Percentiles rank a stretch among this genome's conserved stretches.
These are phyloP conservation scores for Cataglyphis rosenhaueri DNA, from an alignment of 2,888 invertebrate genomes.

Conservation along the genomic window DNA sequence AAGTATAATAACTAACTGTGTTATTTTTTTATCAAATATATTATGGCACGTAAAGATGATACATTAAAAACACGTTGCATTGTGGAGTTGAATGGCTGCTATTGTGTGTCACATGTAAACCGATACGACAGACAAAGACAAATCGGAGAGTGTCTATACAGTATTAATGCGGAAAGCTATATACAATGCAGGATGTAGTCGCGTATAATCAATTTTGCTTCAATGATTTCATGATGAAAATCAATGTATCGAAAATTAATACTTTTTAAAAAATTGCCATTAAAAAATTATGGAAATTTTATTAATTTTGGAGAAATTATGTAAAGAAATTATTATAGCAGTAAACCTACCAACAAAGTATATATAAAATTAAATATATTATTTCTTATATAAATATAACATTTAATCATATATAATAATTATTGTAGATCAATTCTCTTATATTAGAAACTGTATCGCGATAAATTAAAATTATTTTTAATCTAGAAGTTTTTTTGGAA, in stretches of 20 bases:
- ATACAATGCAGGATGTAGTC: conserved; percentile 33
- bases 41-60: neutral
- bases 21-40: conserved; percentile 24
- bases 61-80: conserved; percentile 2
- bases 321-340: neutral
- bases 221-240: neutral
- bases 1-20: neutral
- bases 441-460: neutral
- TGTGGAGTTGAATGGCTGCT: neutral
- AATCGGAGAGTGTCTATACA: conserved; percentile 30
- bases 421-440: neutral
- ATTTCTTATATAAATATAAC: neutral
- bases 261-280: neutral
- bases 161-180: conserved; percentile 44
- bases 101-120: conserved; percentile 31
- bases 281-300: too few species aligned
- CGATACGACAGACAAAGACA: conserved; percentile 41
- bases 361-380: neutral
- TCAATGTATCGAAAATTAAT: neutral
- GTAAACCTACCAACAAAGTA: neutral
- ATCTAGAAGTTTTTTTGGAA: neutral
- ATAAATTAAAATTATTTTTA: neutral
- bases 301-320: conserved; percentile 6
- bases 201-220: conserved; percentile 43
- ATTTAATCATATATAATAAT: neutral